Conservation (phyloP, 1,140 invertebrate genomes). For the Drosophila willistoni region DNA sequence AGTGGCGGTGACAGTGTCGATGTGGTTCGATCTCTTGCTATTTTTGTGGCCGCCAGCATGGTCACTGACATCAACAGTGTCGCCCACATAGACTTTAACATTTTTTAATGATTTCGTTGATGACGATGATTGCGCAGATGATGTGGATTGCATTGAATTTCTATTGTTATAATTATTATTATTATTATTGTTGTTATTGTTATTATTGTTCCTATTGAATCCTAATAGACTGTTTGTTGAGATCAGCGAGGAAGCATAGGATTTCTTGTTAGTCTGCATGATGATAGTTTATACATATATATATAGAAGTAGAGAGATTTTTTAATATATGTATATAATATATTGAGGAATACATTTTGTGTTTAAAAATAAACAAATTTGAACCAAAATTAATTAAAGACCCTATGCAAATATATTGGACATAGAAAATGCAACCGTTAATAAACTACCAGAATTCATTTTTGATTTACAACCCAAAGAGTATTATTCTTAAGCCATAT, state of each 20-base stretch:
- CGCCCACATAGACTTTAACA: conserved; percentile 77
- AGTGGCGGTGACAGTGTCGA: conserved; percentile 73
- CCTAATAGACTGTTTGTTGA: conserved; percentile 82
- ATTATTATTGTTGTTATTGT: conserved; percentile 33
- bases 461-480: no score
- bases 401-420: not conserved
- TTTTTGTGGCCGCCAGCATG: conserved; percentile 34
- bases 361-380: not conserved
- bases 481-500: no score
- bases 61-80: conserved; percentile 61
- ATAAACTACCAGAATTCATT: not conserved
- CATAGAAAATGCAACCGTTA: conserved; percentile 1
- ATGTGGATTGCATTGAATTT: conserved; percentile 76
- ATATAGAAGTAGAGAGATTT: conserved; percentile 62
- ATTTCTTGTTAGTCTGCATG: conserved; percentile 82
- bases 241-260: conserved; percentile 82
- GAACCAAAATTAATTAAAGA: not conserved
- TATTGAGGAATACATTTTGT: not conserved
- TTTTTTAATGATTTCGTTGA: conserved; percentile 65
- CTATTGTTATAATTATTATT: conserved; percentile 65
- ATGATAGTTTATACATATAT: conserved; percentile 34
- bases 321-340: conserved; percentile 28
- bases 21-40: conserved; percentile 52
- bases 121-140: conserved; percentile 68
- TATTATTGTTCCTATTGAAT: conserved; percentile 72